Base-by-base conservation (phyloP, 2,888 invertebrate species). In the Baccha elongata region DNA sequence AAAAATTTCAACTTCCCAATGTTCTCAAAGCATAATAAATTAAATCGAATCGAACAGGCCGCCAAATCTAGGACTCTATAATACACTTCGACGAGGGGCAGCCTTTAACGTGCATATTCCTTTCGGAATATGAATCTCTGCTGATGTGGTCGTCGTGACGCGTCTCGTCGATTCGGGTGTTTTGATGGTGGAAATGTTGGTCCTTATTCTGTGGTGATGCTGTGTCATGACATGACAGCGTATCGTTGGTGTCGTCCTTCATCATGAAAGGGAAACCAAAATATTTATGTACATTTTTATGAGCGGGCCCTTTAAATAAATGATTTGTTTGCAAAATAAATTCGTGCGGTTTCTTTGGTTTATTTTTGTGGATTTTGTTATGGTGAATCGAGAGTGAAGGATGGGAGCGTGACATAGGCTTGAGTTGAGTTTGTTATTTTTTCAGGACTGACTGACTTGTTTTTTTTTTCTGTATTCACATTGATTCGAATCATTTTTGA, bases 261-360 rank as follows among this genome's bases (percentile, higher is more conserved):
- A 44, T 78, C 83, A 73, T 69, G 83, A 83, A 83, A 83, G 83
- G 78, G 83, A 84, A 84, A 84, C 73, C 84, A 84, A 79, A 79
- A 84, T 84, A 84, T 84, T 84, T 79, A 84, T 79, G 84, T 84
- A 74, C 84, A 84, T 84, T 84, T 84, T 84, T 84, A 84, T 84
- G 84, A 84, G 73, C 79, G 65, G 53, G 84, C 21, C 84, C 84
- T 84, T 84, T 79, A 79, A 84, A 84, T 84, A 84, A 84, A 84
- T 79, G 73, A 84, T 84, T 78, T 84, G 79, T 84, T 84, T 83
- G 83, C 78, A 78, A 83, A 83, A 83, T 83, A 83, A 83, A 83
- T 78, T 83, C 83, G 83, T 83, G 83, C 78, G 83, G 83, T 83
- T 83, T 83, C 72, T 72, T 83, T 83, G 71, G 67, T 76, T 83